Conservation (phyloP, 2,797 vertebrate species). For the Sebastiscus tertius region DNA sequence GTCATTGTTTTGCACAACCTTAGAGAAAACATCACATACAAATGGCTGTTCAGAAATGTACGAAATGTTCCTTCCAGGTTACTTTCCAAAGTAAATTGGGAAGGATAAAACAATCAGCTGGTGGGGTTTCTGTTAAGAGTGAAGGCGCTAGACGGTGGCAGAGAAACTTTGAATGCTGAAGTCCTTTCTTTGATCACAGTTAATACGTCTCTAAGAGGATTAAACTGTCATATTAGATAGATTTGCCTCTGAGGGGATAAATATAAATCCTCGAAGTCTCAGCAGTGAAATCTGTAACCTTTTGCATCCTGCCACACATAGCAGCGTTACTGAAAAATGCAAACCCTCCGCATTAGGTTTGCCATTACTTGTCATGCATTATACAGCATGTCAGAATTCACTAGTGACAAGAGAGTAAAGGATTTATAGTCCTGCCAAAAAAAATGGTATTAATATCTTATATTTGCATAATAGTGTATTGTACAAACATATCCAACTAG, state of each 20-base stretch:
- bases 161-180: conserved; percentile 44
- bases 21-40: not conserved
- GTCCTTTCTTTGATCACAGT: conserved; percentile 73
- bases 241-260: conserved; percentile 70
- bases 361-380: conserved; percentile 32
- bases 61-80: not conserved
- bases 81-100: not conserved
- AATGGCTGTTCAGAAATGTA: not conserved
- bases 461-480: conserved; percentile 3
- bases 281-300: conserved; percentile 61
- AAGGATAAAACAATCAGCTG: conserved; percentile 21
- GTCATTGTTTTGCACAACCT: not conserved
- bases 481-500: not conserved
- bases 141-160: conserved; percentile 11
- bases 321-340: conserved; percentile 46
- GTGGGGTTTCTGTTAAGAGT: conserved; percentile 35
- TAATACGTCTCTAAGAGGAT: conserved; percentile 72
- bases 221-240: conserved; percentile 76
- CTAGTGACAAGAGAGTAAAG: conserved; percentile 19
- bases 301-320: conserved; percentile 48
- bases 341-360: conserved; percentile 41
- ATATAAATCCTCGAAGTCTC: conserved; percentile 69
- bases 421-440: conserved; percentile 10
- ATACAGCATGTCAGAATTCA: conserved; percentile 39
- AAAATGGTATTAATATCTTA: conserved; percentile 10